These are phyloP conservation scores for Epinotia demarniana DNA, from an alignment of 2,888 invertebrate genomes.

Conservation along the genomic window DNA sequence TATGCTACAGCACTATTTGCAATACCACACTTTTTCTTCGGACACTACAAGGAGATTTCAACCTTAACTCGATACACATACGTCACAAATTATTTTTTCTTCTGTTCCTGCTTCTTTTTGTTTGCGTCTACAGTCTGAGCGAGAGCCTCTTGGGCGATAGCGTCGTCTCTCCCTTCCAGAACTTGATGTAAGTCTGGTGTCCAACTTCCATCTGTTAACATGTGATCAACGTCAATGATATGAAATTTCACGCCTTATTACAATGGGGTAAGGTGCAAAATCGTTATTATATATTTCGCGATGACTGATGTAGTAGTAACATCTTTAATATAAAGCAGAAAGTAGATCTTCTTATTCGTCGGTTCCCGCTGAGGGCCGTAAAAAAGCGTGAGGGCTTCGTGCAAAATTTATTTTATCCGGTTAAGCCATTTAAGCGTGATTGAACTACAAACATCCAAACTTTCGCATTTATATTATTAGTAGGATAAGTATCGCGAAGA, in stretches of 20 bases:
- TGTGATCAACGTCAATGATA: not conserved
- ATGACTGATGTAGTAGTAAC: too few relatives aligned
- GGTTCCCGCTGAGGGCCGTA: too few relatives aligned
- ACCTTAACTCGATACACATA: not conserved
- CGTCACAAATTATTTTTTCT: slow-evolving; percentile 44
- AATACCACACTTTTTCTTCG: not conserved
- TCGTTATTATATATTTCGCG: too few relatives aligned
- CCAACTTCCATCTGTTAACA: slow-evolving; percentile 63
- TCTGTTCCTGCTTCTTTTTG: slow-evolving; percentile 66
- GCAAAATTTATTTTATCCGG: too few relatives aligned
- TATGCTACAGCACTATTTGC: not conserved
- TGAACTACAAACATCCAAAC: too few relatives aligned
- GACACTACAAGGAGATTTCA: not conserved
- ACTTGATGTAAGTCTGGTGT: slow-evolving; percentile 60
- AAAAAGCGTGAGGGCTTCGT: too few relatives aligned
- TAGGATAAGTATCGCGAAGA: too few relatives aligned
- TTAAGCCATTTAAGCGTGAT: too few relatives aligned
- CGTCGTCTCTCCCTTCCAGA: slow-evolving; percentile 66
- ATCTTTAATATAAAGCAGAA: too few relatives aligned
- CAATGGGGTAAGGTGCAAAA: too few relatives aligned
- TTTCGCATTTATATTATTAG: too few relatives aligned
- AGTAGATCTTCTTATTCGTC: too few relatives aligned
- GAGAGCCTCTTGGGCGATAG: slow-evolving; percentile 62
- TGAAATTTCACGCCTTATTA: not conserved
- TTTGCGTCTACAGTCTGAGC: slow-evolving; percentile 59